These are phyloP conservation scores for Triplophysa dalaica DNA, from an alignment of 2,113 vertebrate species.

Conservation along the genomic window DNA sequence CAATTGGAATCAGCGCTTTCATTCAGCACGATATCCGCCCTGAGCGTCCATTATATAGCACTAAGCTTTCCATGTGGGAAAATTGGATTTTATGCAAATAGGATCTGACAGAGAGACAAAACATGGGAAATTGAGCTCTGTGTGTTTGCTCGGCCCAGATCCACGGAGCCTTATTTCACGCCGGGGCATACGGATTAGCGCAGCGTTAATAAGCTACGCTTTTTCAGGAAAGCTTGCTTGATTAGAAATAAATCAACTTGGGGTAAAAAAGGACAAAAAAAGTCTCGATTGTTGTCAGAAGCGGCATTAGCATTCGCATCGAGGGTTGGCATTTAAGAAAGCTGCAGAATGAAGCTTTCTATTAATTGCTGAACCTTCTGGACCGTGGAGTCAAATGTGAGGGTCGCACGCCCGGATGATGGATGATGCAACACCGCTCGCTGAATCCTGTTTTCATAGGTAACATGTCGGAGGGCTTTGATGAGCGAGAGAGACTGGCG, in stretches of 20 bases:
- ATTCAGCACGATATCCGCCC: slow-evolving; percentile 33
- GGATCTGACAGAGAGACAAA: slow-evolving; percentile 57
- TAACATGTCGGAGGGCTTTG: background rate
- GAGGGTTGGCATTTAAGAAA: slow-evolving; percentile 43
- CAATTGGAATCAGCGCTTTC: slow-evolving; percentile 20
- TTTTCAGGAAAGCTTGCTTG: slow-evolving; percentile 35
- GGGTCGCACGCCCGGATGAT: background rate
- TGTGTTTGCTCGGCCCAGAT: slow-evolving; percentile 38
- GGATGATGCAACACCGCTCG: background rate
- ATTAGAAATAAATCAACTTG: slow-evolving; percentile 4
- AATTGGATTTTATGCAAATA: slow-evolving; percentile 63
- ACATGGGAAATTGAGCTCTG: slow-evolving; percentile 29
- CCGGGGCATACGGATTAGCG: slow-evolving; percentile 50
- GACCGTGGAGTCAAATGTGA: slow-evolving; percentile 32
- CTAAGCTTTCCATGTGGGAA: slow-evolving; percentile 41
- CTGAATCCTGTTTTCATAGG: background rate
- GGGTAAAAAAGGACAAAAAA: background rate
- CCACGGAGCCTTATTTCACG: slow-evolving; percentile 47
- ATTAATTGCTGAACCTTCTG: slow-evolving; percentile 37
- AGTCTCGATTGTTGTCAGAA: background rate
- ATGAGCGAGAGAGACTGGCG: background rate
- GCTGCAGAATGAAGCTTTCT: slow-evolving; percentile 27
- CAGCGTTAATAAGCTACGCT: slow-evolving; percentile 49
- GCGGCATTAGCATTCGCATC: slow-evolving; percentile 21
- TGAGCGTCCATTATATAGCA: slow-evolving; percentile 51